These are phyloP conservation scores for Pteromalus puparum DNA, from an alignment of 1,140 invertebrate genomes.

Conservation along the genomic window DNA sequence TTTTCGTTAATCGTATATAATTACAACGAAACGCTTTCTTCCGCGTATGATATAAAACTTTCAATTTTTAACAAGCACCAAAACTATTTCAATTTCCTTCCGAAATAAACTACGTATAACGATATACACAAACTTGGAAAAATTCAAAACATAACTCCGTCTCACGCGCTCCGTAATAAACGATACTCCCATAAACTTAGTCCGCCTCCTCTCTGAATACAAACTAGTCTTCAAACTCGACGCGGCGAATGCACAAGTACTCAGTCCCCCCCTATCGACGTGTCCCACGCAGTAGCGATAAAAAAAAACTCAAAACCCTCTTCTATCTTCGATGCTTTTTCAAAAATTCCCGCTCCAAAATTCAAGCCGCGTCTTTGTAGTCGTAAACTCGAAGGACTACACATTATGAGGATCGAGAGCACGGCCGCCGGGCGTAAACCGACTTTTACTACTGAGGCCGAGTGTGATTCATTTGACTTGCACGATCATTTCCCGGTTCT, in stretches of 20 bases:
- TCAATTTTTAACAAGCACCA: too few relatives aligned
- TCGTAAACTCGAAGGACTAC: background rate
- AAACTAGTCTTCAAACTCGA: background rate
- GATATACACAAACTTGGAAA: background rate
- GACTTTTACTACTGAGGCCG: constrained; percentile 21
- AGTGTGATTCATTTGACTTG: constrained; percentile 35
- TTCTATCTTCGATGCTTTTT: background rate
- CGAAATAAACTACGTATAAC: background rate
- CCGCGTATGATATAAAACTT: too few relatives aligned
- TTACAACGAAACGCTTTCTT: too few relatives aligned
- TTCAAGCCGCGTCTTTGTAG: background rate
- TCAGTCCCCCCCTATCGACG: too few relatives aligned
- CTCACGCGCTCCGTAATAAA: background rate
- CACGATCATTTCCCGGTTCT: background rate
- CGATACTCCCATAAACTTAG: background rate
- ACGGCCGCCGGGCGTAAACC: background rate
- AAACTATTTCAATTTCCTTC: background rate
- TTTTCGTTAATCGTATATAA: too few relatives aligned
- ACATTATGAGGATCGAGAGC: background rate
- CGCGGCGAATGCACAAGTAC: too few relatives aligned
- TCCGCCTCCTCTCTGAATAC: background rate
- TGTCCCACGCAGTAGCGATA: too few relatives aligned
- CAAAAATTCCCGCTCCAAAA: background rate
- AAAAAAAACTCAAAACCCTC: background rate
- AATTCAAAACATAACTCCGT: background rate